Base-by-base conservation (phyloP, 2,888 invertebrate species). In the Malachius bipustulatus region DNA sequence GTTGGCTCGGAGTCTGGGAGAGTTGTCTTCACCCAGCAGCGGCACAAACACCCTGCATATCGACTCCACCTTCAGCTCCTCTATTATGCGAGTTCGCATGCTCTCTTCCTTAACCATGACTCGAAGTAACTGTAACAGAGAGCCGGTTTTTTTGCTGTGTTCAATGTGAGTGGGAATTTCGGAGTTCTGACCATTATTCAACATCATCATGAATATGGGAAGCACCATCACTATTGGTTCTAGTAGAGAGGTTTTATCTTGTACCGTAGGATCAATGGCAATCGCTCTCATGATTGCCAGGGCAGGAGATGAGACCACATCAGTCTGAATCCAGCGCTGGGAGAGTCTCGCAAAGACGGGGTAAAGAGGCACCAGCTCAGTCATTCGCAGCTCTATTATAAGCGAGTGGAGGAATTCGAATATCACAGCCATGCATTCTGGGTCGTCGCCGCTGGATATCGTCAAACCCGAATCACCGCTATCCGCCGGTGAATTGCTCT, bases 321-420 rank as follows among this genome's bases (percentile, higher is more conserved):
- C 63, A 3, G 60, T 58, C 30, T 65, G 59, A 4, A 70, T 55
- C 67, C 68, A 70, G n/a, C 57, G 57, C 40, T 70, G 51, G 1
- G 69, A 64, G 4, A 64, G 43, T 35, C 56, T 55, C 2, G 67
- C 57, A 15, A 68, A 59, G 13, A 48, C 44, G 8, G 63, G 51
- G 48, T 69, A 65, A 2, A 67, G 50, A 4, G 45, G 41, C n/a
- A 52, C 41, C 8, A 70, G 46, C 30, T 60, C 50, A 1, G 59
- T 47, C 2, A 66, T 40, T 48, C 64, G 59, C n/a, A 66, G 44
- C 42, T 62, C 59, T n/a, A n/a, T n/a, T 10, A 70, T 56, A 10
- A 71, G 44, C 0, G 62, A 63, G 26, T 60, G 50, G 12, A 72
- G 50, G 49, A 71, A 71, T 47, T 70, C 65, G 46, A 71, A 64